These are phyloP conservation scores for Myiagra hebetior DNA, from an alignment of 2,113 vertebrate genomes.

Conservation along the genomic window DNA sequence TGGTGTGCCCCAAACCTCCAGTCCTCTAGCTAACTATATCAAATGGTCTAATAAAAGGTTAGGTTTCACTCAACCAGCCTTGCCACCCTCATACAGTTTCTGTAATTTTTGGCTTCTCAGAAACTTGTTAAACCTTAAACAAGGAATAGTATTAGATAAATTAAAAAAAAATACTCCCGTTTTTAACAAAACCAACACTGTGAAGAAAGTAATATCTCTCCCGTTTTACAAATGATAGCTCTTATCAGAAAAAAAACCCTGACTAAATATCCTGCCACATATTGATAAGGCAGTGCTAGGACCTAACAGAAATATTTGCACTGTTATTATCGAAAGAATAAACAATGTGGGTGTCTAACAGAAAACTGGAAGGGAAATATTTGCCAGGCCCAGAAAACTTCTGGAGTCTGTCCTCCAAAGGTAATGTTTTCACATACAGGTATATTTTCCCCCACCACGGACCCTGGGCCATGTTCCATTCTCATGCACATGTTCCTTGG, in stretches of 20 bases:
- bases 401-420: background rate
- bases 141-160: background rate
- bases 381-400: background rate
- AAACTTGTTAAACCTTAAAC: background rate
- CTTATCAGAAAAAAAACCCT: background rate
- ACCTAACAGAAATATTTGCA: background rate
- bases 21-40: background rate
- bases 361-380: background rate
- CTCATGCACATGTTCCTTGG: fast-evolving
- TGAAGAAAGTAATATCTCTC: background rate
- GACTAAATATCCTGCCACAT: background rate
- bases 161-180: background rate
- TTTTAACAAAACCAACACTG: background rate
- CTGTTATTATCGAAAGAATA: background rate
- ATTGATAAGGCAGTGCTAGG: background rate
- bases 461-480: background rate
- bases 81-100: background rate
- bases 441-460: background rate
- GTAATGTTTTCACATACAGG: background rate
- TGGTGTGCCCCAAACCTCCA: background rate
- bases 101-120: background rate
- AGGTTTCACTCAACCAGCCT: background rate
- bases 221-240: background rate
- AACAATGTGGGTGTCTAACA: background rate
- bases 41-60: background rate